Evolutionary conservation across 2,888 invertebrate genomes (phyloP).

Genomic region (Campoplex nolae): DNA sequence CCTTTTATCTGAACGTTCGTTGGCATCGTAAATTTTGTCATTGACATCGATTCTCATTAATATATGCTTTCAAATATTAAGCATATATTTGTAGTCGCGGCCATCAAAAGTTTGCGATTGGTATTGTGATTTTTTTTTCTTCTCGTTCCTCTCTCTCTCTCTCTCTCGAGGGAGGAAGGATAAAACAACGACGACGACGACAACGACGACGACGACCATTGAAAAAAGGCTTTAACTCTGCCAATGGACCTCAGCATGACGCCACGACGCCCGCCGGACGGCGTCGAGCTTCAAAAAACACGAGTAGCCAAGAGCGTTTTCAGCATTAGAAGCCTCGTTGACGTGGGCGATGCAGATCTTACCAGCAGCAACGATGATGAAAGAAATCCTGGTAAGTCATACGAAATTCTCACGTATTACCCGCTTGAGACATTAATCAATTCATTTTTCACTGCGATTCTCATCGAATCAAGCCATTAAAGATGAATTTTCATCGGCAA

Average conservation of each 20-base stretch:
- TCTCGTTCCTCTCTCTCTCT: neutral
- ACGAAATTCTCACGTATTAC: neutral
- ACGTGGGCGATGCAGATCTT: constrained; percentile 85
- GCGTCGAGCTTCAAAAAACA: constrained; percentile 84
- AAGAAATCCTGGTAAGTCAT: constrained; percentile 75
- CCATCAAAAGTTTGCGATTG: constrained; percentile 27
- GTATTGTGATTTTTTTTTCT: constrained; percentile 47
- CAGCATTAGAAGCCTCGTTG: constrained; percentile 87
- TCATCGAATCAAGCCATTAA: neutral
- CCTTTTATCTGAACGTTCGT: constrained; percentile 9
- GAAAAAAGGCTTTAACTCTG: constrained; percentile 33
- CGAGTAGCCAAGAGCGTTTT: constrained; percentile 87
- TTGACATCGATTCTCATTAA: neutral
- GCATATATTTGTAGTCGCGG: neutral
- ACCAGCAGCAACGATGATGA: constrained; percentile 73
- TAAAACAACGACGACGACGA: constrained; percentile 7
- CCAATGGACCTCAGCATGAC: constrained; percentile 86
- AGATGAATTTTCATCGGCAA: neutral
- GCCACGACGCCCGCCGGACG: constrained; percentile 81
- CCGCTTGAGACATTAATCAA: no score
- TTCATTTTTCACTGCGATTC: neutral
- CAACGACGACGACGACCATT: constrained; percentile 1
- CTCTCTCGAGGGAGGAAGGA: neutral
- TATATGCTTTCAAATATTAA: neutral
- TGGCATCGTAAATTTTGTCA: constrained; percentile 30